A percentile compares a stretch with the other conserved stretches of the same genome.
Conservation (phyloP, 1,140 invertebrate genomes). For the Phenacoccus solenopsis region DNA sequence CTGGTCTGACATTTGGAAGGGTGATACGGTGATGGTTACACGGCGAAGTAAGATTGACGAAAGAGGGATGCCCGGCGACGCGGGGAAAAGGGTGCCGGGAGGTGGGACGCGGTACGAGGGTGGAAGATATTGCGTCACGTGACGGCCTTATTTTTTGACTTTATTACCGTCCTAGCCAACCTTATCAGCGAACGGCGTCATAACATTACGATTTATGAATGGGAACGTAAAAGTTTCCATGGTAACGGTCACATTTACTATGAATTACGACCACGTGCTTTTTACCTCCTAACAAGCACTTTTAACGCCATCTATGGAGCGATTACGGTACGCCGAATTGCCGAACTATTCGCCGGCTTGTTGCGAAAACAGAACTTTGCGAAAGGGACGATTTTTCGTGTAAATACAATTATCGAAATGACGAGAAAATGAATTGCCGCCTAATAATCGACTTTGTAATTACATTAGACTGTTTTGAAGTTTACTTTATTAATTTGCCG, state of each 20-base stretch:
- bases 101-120: neutral
- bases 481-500: too few species aligned
- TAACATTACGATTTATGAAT: constrained; percentile 18
- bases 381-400: too few species aligned
- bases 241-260: constrained; percentile 15
- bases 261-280: constrained; percentile 17
- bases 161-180: constrained; percentile 17
- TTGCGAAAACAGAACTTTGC: too few species aligned
- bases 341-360: neutral
- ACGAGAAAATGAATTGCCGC: too few species aligned
- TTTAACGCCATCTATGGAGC: neutral
- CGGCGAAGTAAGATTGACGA: constrained; percentile 5
- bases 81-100: neutral
- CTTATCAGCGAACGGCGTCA: constrained; percentile 16
- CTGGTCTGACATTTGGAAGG: constrained; percentile 6
- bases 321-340: neutral
- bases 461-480: too few species aligned
- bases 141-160: constrained; percentile 17
- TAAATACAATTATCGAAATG: too few species aligned
- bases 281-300: neutral
- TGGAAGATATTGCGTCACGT: constrained; percentile 10
- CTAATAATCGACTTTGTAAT: too few species aligned
- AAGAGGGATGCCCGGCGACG: neutral
- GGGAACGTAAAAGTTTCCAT: constrained; percentile 15
- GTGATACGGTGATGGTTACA: neutral